Evolutionary conservation across 2,888 invertebrate species (phyloP).

Genomic region (Pseudeuparius sepicola): DNA sequence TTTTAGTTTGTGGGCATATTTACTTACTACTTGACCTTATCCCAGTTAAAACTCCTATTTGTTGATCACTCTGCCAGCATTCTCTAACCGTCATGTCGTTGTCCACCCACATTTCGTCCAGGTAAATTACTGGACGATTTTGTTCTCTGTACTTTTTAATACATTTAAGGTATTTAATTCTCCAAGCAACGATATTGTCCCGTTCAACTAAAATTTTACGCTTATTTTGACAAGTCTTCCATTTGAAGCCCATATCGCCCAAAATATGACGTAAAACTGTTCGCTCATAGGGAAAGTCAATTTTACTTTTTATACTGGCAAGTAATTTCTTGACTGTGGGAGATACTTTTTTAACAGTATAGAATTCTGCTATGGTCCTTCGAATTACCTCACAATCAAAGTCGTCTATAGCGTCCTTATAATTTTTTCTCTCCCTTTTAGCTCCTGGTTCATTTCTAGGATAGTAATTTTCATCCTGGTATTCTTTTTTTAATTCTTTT

Average conservation of each 20-base stretch:
- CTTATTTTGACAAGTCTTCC: slow-evolving; percentile 12
- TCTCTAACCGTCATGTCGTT: slow-evolving; percentile 12
- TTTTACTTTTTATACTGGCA: too few relatives aligned
- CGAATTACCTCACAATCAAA: slow-evolving; percentile 12
- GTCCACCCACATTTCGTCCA: slow-evolving; percentile 16
- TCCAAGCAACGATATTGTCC: slow-evolving; percentile 11
- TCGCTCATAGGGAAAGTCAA: too few relatives aligned
- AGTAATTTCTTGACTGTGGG: slow-evolving; percentile 8
- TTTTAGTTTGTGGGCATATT: too few relatives aligned
- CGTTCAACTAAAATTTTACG: slow-evolving; percentile 13
- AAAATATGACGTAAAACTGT: too few relatives aligned
- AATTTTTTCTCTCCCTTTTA: too few relatives aligned
- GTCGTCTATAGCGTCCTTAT: too few relatives aligned
- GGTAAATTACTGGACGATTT: slow-evolving; percentile 8
- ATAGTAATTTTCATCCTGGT: too few relatives aligned
- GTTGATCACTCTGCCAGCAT: slow-evolving; percentile 13
- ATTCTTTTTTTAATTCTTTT: too few relatives aligned
- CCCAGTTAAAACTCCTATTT: slow-evolving; percentile 9
- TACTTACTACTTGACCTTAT: slow-evolving; percentile 12
- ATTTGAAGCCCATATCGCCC: slow-evolving; percentile 10
- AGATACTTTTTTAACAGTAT: slow-evolving; percentile 7
- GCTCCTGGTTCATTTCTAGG: too few relatives aligned
- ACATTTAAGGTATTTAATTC: slow-evolving; percentile 15
- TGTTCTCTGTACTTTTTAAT: slow-evolving; percentile 21
- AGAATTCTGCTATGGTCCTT: slow-evolving; percentile 7